Base-by-base conservation (phyloP, 2,113 vertebrate species). In the Stigmatopora nigra region DNA sequence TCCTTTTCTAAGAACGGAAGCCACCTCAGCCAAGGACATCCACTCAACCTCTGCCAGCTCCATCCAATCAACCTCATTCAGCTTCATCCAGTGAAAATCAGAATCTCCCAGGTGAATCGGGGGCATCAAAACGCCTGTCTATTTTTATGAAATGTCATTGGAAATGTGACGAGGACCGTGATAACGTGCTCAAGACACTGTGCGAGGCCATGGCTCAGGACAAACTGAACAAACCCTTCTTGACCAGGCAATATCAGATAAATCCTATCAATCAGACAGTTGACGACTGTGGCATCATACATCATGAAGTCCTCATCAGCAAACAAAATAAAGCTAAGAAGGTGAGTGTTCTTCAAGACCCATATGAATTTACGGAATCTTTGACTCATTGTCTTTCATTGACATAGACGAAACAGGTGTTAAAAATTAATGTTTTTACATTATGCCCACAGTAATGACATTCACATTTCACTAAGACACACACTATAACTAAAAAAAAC, bases 111-210 rank as follows among this genome's bases (percentile, higher is more conserved):
- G n/a, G 96, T 94, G 83, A 89, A 95, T 36, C 90, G 11, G 38
- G n/a, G 17, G 11, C 48, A 0, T 51, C 63, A 5, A 52, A 35
- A 64, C 63, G 95, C 31, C 90, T 95, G 80, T 90, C 95, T 80
- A 93, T 98, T 73, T 71, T 96, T 70, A 93, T 94, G 7, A 92
- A 95, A 78, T 94, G 94, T 80, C 90, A 84, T 71, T 94, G 93
- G 95, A 80, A 79, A 52, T 88, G 89, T 62, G 90, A 91, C 62
- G 80, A 87, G 0, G 87, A 83, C 81, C 91, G 91, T 61, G 92
- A 70, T 62, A 41, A 47, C 0, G 79, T 96, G 52, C 84, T 98
- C 84, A 92, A 81, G 86, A 87, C 87, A 70, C 89, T 98, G 56
- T 92, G 94, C 15, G 89, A 94, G 72, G 86, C 84, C 52, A 91